Base-by-base conservation (phyloP, 2,888 invertebrate genomes). In the Xestia sexstrigata region DNA sequence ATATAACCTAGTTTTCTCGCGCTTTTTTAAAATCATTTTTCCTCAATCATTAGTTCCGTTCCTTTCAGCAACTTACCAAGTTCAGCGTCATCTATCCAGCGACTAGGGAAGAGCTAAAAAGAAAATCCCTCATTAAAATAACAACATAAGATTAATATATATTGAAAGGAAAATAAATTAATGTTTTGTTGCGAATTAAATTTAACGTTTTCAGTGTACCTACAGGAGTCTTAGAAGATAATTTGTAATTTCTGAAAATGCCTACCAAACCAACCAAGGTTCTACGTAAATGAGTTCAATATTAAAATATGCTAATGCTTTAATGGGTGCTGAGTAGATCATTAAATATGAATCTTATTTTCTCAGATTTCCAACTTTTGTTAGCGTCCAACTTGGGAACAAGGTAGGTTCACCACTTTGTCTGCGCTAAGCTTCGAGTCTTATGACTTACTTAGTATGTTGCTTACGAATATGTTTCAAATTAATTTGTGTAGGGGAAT, bases 291-390 rank as follows among this genome's bases (percentile, higher is more conserved):
- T 60, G 63, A 75, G 79, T 73, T 78, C 17, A 52, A 35, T 83
- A 83, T 82, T 81, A 78, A 82, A 82, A 78, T 82, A 81, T 78
- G 69, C 72, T 73, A 77, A 76, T 72, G 72, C 70, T 83, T 68
- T 68, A 62, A 81, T 81, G 63, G 82, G 26, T n/a, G 35, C 71
- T 45, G 60, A 78, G 77, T 49, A 49, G 55, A 67, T 67, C 74
- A 69, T 83, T 69, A 80, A 82, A 77, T 66, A 80, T 80, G 66
- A 70, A 82, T 42, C n/a, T 63, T 26, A 69, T 70, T 82, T 77
- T 1, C 9, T 66, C 39, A 82, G 45, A 30, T 70, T 35, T 30
- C 5, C 17, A 58, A 66, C 15, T 65, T 76, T 45, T 45, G 47
- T 45, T 45, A 8, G 78, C 66, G 39, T 17, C 17, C 9, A 78